These are phyloP conservation scores for Crotalus helleri DNA, from an alignment of 2,113 vertebrate genomes.

Conservation along the genomic window DNA sequence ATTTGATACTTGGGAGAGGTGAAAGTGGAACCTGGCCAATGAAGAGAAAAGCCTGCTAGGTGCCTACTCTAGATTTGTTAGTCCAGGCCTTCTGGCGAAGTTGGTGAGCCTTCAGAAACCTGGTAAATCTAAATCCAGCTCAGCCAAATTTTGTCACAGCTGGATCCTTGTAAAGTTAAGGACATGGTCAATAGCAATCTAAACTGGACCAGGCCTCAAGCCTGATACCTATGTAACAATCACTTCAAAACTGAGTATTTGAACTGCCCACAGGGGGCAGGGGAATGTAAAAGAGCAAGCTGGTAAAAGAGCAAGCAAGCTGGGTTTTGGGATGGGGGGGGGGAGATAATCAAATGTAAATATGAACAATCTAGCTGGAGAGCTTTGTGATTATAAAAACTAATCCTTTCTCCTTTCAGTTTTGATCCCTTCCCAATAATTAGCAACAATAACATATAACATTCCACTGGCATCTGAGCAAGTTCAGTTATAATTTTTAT, in stretches of 20 bases:
- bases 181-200: neutral
- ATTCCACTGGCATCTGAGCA: neutral
- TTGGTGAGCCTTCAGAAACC: neutral
- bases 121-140: neutral
- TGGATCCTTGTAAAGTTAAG: neutral
- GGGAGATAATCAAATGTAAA: neutral
- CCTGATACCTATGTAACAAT: neutral
- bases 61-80: neutral
- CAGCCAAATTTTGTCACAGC: neutral
- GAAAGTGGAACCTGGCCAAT: neutral
- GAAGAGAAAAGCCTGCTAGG: neutral
- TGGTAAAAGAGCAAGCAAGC: neutral
- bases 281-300: neutral
- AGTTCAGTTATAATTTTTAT: neutral
- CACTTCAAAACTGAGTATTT: neutral
- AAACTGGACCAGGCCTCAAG: neutral
- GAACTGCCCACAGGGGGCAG: neutral
- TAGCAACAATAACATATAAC: neutral
- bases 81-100: neutral
- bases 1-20: neutral
- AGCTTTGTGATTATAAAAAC: neutral
- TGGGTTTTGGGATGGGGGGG: neutral
- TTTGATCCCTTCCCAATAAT: neutral
- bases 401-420: neutral
- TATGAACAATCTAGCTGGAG: neutral